Evolutionary conservation across 23 tunicate species (phyloP).

Genomic region (Diplosoma virens): DNA sequence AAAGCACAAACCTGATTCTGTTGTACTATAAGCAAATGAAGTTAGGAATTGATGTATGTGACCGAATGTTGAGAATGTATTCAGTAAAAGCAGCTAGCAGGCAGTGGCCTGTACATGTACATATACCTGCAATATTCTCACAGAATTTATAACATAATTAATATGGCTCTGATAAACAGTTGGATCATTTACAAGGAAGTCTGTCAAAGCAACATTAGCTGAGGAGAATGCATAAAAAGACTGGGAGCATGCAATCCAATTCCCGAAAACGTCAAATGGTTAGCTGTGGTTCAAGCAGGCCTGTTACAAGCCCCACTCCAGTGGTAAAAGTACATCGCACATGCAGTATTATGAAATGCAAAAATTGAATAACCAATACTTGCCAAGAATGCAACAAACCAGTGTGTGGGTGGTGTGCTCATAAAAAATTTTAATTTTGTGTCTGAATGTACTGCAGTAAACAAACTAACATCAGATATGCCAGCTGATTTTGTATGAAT

Average conservation of each 20-base stretch:
- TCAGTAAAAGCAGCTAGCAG: neutral
- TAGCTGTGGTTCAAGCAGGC: conserved; percentile 6
- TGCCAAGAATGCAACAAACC: conserved; percentile 15
- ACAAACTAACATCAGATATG: neutral
- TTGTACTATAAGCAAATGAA: too few species aligned
- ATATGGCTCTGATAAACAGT: conserved; percentile 9
- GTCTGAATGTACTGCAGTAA: neutral
- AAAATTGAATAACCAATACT: conserved; percentile 11
- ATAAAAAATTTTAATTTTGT: conserved; percentile 1
- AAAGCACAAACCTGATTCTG: too few species aligned
- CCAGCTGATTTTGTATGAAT: neutral
- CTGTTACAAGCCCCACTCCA: conserved; percentile 1
- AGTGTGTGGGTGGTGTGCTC: conserved; percentile 24
- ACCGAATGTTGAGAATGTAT: neutral
- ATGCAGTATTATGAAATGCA: conserved; percentile 7
- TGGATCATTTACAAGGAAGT: conserved; percentile 1
- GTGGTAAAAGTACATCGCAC: neutral
- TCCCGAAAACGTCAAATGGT: neutral
- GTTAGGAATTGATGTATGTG: too few species aligned
- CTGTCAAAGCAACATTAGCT: conserved; percentile 21
- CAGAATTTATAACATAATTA: neutral
- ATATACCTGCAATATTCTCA: too few species aligned
- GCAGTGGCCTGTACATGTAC: neutral
- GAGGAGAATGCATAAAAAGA: conserved; percentile 12
- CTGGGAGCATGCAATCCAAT: neutral